These are phyloP conservation scores for Megalops cyprinoides DNA, from an alignment of 2,797 vertebrate genomes.

Conservation along the genomic window DNA sequence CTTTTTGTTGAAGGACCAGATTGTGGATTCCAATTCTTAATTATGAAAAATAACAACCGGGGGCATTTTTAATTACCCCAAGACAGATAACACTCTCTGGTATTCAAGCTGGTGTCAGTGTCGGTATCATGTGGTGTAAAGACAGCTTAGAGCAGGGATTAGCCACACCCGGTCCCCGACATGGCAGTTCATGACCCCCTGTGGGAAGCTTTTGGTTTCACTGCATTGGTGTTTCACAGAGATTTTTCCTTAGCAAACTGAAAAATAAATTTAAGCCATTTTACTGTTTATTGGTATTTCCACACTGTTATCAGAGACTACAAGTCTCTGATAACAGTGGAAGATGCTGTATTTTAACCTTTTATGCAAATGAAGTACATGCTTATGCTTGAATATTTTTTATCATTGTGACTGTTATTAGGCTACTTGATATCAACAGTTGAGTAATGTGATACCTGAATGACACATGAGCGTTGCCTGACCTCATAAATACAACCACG, in stretches of 20 bases:
- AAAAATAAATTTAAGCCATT: not conserved
- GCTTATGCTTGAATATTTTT: no score
- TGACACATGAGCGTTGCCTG: no score
- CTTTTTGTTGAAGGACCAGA: constrained; percentile 49
- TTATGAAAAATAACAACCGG: constrained; percentile 65
- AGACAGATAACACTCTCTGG: constrained; percentile 50
- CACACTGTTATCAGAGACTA: not conserved
- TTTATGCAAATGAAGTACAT: no score
- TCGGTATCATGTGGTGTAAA: not conserved
- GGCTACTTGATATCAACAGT: no score
- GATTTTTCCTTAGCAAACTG: not conserved
- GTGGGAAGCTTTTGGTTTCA: not conserved
- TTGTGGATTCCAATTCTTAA: constrained; percentile 57
- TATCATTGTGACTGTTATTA: no score
- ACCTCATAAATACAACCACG: no score
- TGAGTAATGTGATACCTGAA: no score
- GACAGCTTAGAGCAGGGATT: not conserved
- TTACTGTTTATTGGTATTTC: not conserved
- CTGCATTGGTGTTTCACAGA: not conserved
- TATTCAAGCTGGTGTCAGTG: constrained; percentile 37
- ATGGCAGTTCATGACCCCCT: not conserved
- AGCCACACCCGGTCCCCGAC: not conserved
- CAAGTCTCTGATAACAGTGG: no score
- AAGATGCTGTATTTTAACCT: no score
- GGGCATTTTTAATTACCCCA: constrained; percentile 54